These are phyloP conservation scores for Machaerirhynchus nigripectus DNA, from an alignment of 2,113 vertebrate genomes.

Conservation along the genomic window DNA sequence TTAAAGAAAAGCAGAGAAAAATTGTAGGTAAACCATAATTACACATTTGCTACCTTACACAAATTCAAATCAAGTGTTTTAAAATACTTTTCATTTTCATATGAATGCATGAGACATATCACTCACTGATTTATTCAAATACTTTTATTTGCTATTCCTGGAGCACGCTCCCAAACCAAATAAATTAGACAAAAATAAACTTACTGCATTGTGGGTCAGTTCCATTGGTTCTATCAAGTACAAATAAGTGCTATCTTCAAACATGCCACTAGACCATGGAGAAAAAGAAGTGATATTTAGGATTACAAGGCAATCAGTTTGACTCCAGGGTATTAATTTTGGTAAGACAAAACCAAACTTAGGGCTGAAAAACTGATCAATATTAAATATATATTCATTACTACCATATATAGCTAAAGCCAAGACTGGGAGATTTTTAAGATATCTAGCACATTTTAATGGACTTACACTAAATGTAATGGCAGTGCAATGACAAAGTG, in stretches of 20 bases:
- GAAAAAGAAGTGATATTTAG: not conserved
- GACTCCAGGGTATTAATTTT: not conserved
- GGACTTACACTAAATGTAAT: not conserved
- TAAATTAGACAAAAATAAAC: constrained; percentile 54
- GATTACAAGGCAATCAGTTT: not conserved
- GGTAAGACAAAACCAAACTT: not conserved
- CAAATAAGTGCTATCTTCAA: constrained; percentile 85
- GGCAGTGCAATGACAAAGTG: not conserved
- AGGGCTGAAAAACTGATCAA: not conserved
- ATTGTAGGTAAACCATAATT: not conserved
- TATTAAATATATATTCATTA: not conserved
- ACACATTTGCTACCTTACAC: not conserved
- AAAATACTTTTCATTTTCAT: not conserved
- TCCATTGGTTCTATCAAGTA: constrained; percentile 91
- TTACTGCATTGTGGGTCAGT: constrained; percentile 85
- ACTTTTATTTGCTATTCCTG: not conserved
- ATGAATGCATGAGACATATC: not conserved
- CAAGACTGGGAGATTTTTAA: not conserved
- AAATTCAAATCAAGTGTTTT: not conserved
- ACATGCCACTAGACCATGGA: constrained; percentile 85
- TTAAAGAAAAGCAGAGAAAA: not conserved
- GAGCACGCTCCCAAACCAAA: not conserved
- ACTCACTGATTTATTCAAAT: not conserved
- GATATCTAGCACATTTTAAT: not conserved
- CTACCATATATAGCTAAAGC: not conserved